These are phyloP conservation scores for Florisuga fusca DNA, from an alignment of 2,797 vertebrate genomes.

Conservation along the genomic window DNA sequence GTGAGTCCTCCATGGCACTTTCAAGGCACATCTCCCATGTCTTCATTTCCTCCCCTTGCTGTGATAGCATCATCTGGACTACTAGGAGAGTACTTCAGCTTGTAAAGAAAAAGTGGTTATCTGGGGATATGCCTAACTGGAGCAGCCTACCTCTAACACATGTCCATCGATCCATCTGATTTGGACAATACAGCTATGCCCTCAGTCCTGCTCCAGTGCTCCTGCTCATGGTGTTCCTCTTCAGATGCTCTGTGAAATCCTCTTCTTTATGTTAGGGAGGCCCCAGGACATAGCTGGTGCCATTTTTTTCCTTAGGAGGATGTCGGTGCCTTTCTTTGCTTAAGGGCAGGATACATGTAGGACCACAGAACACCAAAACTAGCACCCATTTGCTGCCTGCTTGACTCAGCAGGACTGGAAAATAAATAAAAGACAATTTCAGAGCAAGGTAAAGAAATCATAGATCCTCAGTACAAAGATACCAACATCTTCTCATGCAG, in stretches of 20 bases:
- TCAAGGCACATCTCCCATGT: background rate
- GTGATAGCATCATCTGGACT: background rate
- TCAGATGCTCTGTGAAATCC: background rate
- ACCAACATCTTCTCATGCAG: background rate
- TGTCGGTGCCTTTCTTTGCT: background rate
- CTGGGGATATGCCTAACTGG: background rate
- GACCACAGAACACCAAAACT: background rate
- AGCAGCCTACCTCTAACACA: background rate
- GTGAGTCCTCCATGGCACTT: rapidly evolving
- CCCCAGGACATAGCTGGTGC: background rate
- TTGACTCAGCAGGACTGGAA: background rate
- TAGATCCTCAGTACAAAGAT: background rate
- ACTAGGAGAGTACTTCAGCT: background rate
- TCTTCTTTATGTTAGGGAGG: background rate
- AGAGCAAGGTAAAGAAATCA: background rate
- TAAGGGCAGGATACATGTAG: rapidly evolving
- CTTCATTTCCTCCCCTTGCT: rapidly evolving
- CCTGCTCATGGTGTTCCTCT: background rate
- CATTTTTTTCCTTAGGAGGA: background rate
- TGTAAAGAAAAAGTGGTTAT: background rate
- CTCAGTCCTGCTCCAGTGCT: background rate
- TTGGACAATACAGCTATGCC: too few relatives aligned
- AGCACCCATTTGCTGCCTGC: background rate
- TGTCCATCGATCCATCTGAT: rapidly evolving
- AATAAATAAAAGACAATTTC: background rate